Base-by-base conservation (phyloP, 1,140 invertebrate genomes). In the Drosophila watanabei region DNA sequence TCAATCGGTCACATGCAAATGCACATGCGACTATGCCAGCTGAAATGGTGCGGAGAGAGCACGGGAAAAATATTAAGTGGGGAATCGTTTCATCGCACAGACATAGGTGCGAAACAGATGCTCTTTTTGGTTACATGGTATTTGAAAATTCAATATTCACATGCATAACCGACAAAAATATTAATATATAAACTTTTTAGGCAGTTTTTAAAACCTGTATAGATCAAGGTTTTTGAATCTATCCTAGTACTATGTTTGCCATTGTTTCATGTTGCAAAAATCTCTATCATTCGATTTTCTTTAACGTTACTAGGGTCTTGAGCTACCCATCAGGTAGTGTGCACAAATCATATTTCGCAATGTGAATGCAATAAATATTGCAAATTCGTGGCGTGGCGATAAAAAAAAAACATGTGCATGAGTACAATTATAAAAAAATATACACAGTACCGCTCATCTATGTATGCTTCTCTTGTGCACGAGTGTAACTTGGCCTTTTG, bases 1-100 rank as follows among this genome's bases (percentile, higher is more conserved):
- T 70, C 87, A 91, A 86, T 86, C 87, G 82, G 87, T 90, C 87
- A 91, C 87, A 90, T 90, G 86, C 76, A 90, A 91, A 90, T 90
- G 79, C 79, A 68, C 82, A 85, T 65, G 72, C 43, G 79, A 80
- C 46, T 80, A 39, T 57, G 59, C 37, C 35, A 43, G 35, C 49
- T 59, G 54, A 49, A 62, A 78, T 51, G 32, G 35, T n/a, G 46
- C 14, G 52, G 61, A 45, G 45, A 64, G 62, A 52, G 69, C 71
- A 43, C 51, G 63, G 62, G 54, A 52, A 60, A 69, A 59, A 85
- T 73, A 59, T 64, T 66, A 45, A 68, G 58, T 51, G 57, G 48
- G 35, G 30, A 39, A 49, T 63, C 33, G 16, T 33, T 30, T 41
- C 46, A 43, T 28, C n/a, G 16, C 24, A 20, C 28, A 46, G 32